Conservation (phyloP, 2,888 invertebrate genomes). For the Lepidochitona cinerea region DNA sequence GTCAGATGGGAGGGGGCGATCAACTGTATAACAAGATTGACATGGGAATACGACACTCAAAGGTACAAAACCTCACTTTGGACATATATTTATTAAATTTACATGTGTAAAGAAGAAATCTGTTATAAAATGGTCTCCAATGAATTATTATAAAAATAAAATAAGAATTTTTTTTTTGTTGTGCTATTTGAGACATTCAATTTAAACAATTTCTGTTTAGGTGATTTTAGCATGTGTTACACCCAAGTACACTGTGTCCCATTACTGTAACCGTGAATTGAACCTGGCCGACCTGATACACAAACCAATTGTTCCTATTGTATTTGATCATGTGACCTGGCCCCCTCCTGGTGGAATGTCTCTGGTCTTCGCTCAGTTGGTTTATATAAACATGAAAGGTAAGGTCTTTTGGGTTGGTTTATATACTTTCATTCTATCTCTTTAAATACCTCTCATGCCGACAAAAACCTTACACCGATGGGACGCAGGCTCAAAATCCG, state of each 20-base stretch:
- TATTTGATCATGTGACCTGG: constrained; percentile 70
- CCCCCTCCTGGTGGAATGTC: constrained; percentile 72
- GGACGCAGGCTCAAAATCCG: too few relatives aligned
- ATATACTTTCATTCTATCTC: too few relatives aligned
- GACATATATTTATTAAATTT: too few relatives aligned
- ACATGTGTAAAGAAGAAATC: too few relatives aligned
- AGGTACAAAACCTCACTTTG: too few relatives aligned
- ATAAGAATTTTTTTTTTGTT: too few relatives aligned
- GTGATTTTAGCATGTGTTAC: constrained; percentile 68
- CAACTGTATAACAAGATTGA: constrained; percentile 70
- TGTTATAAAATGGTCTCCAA: too few relatives aligned
- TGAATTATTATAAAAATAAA: too few relatives aligned
- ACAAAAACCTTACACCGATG: too few relatives aligned
- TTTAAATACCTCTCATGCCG: too few relatives aligned
- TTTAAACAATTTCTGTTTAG: constrained; percentile 46
- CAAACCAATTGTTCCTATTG: constrained; percentile 72
- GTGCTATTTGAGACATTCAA: too few relatives aligned
- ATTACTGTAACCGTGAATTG: constrained; percentile 70
- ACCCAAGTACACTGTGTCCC: constrained; percentile 71
- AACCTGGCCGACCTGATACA: constrained; percentile 71
- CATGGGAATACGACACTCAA: constrained; percentile 69
- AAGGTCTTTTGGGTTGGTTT: constrained; percentile 11
- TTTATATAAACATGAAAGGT: constrained; percentile 72
- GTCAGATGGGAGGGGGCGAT: constrained; percentile 71
- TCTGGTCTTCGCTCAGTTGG: constrained; percentile 70